Base-by-base conservation (phyloP, 2,113 vertebrate species). In the Megaleporinus macrocephalus region DNA sequence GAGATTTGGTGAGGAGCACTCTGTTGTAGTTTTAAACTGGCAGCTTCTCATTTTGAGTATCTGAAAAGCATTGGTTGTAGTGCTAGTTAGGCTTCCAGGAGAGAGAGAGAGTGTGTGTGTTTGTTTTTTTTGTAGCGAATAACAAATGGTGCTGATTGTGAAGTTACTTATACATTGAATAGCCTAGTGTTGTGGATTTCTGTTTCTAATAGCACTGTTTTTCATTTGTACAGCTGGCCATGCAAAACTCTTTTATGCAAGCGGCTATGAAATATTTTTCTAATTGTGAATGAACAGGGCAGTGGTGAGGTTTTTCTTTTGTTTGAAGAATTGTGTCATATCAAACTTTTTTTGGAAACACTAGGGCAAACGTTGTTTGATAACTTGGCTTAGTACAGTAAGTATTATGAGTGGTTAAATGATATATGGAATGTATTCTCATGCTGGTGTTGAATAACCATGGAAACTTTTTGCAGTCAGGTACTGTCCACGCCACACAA, bases 391-490 rank as follows among this genome's bases (percentile, higher is more conserved):
- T 57, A 63, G 27, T 73, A 27, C 16, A 36, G 7, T 36, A 22
- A 29, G 13, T 82, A 75, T 53, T 73, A 49, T 6, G 33, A 68
- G 22, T 57, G 13, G 14, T 47, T 51, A 18, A 80, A 76, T 65
- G 57, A 61, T 30, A 53, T 30, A 63, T 49, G 75, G 49, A 82
- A 33, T 81, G 82, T 86, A 71, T 65, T 36, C 16, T 51, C 20
- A 33, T 26, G 33, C 55, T 80, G 30, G 26, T 30, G 20, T 61
- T 76, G 68, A 75, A 73, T 18, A 63, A 69, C 65, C n/a, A 49
- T 69, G 65, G 5, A 22, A 75, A 30, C 78, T 66, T 41, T 89
- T 82, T 76, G 79, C 71, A 84, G 41, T 84, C 75, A 83, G 84
- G 86, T 87, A 84, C 80, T 73, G 36, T 78, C 49, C 26, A 47